Evolutionary conservation across 1,140 invertebrate genomes (phyloP), one percentile per base, ranked within the genome.

Genomic region (Penaeus indicus): DNA sequence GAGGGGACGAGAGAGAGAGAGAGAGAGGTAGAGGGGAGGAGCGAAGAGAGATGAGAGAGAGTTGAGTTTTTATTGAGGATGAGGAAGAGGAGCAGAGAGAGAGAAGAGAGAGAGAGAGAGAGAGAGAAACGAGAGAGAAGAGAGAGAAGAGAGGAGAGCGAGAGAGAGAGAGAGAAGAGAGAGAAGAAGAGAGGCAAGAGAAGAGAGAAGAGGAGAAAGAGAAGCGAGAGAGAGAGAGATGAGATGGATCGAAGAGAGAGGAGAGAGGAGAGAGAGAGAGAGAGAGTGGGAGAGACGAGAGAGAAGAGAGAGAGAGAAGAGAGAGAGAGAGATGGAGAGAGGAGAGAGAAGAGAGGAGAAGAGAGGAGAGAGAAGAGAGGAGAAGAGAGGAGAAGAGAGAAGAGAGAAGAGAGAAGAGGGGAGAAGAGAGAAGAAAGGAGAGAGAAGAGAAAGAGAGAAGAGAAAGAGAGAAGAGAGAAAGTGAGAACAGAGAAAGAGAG

Each of bases 131-230:
- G 5, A n/a, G 21, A n/a, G 1, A 16, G 18, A 13, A 80, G 27
- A 32, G 72, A 79, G 75, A 78, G 32, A 32, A 60, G 61, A 60
- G 19, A 61, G 27, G 25, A 63, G 47, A 61, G 38, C 32, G 25
- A 78, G 72, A n/a, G 61, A 32, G 27, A 32, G 72, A 63, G 11
- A 64, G n/a, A 38, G 72, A 85, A 32, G 32, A 25, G 27, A 69
- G 60, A 72, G 61, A 22, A 62, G 60, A 85, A 72, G 60, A 47
- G n/a, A 69, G 21, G 69, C 54, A 42, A 81, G 42, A 81, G 79
- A 61, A 27, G 5, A 16, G 21, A 10, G 19, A 18, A 4, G n/a
- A 63, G 22, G 61, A 42, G n/a, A 25, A 64, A 27, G 64, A 61
- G 16, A 16, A 72, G 25, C 21, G 69, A 22, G 38, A 25, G 38